Conservation (phyloP, 2,888 invertebrate species). For the Nymphalis c-album region DNA sequence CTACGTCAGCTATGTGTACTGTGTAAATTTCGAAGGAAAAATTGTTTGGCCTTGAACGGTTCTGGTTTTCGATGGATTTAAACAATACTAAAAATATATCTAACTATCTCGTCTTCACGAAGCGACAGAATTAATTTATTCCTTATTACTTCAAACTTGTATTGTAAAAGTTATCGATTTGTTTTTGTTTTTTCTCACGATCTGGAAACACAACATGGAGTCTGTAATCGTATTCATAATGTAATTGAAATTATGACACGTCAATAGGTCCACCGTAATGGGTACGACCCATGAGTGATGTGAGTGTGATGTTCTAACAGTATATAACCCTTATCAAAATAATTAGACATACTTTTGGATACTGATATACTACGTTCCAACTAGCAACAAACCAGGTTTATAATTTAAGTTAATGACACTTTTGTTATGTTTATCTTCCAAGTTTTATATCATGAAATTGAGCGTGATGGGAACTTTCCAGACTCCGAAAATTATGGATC, state of each 20-base stretch:
- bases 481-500: conserved; percentile 31
- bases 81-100: conserved; percentile 25
- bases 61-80: conserved; percentile 22
- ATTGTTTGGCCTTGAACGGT: conserved; percentile 41
- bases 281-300: too few relatives aligned
- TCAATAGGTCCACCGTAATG: too few relatives aligned
- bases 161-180: too few relatives aligned
- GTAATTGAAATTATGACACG: too few relatives aligned
- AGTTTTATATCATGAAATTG: neutral
- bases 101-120: conserved; percentile 13
- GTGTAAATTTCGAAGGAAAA: conserved; percentile 57
- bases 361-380: too few relatives aligned
- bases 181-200: too few relatives aligned
- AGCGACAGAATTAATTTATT: neutral
- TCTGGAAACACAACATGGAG: too few relatives aligned
- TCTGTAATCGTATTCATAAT: too few relatives aligned
- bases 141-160: neutral
- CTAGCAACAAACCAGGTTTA: too few relatives aligned
- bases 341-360: too few relatives aligned
- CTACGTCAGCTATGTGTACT: conserved; percentile 45
- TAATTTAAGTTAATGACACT: neutral
- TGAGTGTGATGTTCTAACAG: too few relatives aligned
- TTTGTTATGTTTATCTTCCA: conserved; percentile 9
- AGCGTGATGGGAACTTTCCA: conserved; percentile 16
- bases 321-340: too few relatives aligned